Evolutionary conservation across 2,113 vertebrate genomes (phyloP), one percentile per base, ranked within the genome.

Genomic region (Telmatochromis brichardi): DNA sequence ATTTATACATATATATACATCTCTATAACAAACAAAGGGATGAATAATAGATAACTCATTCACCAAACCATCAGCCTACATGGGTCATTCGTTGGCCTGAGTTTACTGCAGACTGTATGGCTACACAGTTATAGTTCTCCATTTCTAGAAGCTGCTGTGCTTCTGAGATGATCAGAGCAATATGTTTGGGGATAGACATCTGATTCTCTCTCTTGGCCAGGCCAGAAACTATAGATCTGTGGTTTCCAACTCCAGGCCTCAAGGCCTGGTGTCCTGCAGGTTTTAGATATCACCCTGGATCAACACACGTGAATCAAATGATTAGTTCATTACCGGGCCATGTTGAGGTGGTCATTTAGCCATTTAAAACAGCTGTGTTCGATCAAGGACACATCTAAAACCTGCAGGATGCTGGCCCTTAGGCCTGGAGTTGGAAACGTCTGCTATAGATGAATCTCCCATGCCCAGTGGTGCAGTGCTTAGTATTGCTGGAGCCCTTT

Each of bases 161-260:
- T 63, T 65, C 60, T 89, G 80, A 55, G 83, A 80, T 91, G 84
- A 93, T 92, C 88, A 86, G 80, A 83, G 92, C 90, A 92, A 88
- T 91, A 89, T 87, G 68, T 87, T 90, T 89, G 82, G 54, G 86
- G 76, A 71, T 80, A 47, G 9, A 76, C 84, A 91, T 91, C 79
- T 84, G 85, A 92, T 79, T 89, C 31, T 4, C 51, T 57, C 3
- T 26, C 12, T 88, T 85, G 68, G 53, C 88, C 63, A 76, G 26
- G 10, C 31, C 60, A 15, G n/a, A n/a, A 81, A 60, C 31, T 55
- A 21, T 37, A n/a, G 60, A 68, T 54, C 58, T 19, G 15, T 63
- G 28, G 31, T 63, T 63, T 63, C 31, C 58, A 35, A 35, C 58
- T 35, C 58, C 58, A 63, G 58, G 31, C 58, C 17, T 63, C 58